Base-by-base conservation (phyloP, 2,888 invertebrate species). In the Chesias legatella region DNA sequence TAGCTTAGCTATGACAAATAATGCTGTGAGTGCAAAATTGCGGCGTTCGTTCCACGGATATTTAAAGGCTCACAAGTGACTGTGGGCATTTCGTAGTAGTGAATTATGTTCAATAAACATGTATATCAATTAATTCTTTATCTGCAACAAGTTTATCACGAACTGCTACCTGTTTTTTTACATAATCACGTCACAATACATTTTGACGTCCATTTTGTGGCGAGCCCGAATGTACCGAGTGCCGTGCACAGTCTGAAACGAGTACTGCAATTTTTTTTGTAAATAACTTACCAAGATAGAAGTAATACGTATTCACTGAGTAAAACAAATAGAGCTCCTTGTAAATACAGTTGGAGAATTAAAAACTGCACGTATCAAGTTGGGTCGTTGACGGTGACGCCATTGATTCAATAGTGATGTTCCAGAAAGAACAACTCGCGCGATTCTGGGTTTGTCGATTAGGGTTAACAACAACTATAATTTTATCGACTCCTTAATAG, bases 121-220 rank as follows among this genome's bases (percentile, higher is more conserved):
- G 26, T 47, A 28, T 23, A 25, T 7, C 17, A 25, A 11, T 17
- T 33, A 44, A 17, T 38, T 41, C 26, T 29, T 10, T 23, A 33
- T 4, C 28, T 26, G 48, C 45, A 52, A 46, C 52, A 52, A 50
- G 51, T 43, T 37, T 42, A 47, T 35, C 35, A 37, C 23, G 34
- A 30, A 10, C 25, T 25, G 31, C 37, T 45, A 42, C 37, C 37
- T 46, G 53, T 61, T 66, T 67, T 77, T 80, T 83, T 82, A 82
- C 73, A 82, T 82, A 83, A 84, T 83, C 84, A 80, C 76, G 79
- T 77, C 79, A 83, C 79, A 76, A 76, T 67, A 71, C 65, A 67
- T 63, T 66, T 56, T 75, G 85, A 83, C 85, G 84, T 84, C 85
- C 85, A 86, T 85, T 83, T 85, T 86, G 85, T 84, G 68, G 63